Evolutionary conservation across 2,888 invertebrate genomes (phyloP), one percentile per base, ranked within the genome.

Genomic region (Philonicus albiceps): DNA sequence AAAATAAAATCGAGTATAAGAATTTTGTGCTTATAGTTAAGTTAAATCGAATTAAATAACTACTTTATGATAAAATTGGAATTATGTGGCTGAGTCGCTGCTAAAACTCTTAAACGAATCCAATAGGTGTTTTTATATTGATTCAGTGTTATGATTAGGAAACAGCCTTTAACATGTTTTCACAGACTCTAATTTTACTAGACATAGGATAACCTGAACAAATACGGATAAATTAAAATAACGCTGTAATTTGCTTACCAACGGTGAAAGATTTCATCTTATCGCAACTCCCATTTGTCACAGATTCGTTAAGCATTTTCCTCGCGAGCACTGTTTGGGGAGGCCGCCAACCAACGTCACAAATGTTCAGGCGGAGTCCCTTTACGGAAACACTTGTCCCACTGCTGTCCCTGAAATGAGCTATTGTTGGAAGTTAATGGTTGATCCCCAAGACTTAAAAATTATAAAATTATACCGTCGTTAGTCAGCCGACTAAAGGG

Each of bases 261-360:
- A 95, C 93, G 86, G 93, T 93, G 80, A 95, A 90, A 5, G 93
- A 88, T 73, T 94, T 93, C 27, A 93, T 94, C 90, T 94, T 93
- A 86, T 94, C 94, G 88, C 93, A 93, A 64, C 93, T 92, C 3
- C 93, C 93, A 87, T 94, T 94, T 89, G 95, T 94, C 4, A 97
- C 97, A 49, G 96, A 95, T 93, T 97, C 96, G 90, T 96, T 97
- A 80, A 98, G 93, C 93, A 97, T 95, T 92, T 97, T 97, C 89
- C 96, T 94, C 49, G 97, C 97, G 89, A 96, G 92, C 86, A 95
- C 95, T 13, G 97, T 96, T 90, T 96, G 96, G 16, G 97, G 95
- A 11, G 97, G 96, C 89, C 95, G 95, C 92, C 95, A 94, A 90
- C 96, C 95, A 76, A 98, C 95, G 93, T 98, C 97, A 90, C 96